Evolutionary conservation across 2,113 vertebrate species (phyloP), one percentile per base, ranked within the genome.

Genomic region (Gnathonemus longibarbis): DNA sequence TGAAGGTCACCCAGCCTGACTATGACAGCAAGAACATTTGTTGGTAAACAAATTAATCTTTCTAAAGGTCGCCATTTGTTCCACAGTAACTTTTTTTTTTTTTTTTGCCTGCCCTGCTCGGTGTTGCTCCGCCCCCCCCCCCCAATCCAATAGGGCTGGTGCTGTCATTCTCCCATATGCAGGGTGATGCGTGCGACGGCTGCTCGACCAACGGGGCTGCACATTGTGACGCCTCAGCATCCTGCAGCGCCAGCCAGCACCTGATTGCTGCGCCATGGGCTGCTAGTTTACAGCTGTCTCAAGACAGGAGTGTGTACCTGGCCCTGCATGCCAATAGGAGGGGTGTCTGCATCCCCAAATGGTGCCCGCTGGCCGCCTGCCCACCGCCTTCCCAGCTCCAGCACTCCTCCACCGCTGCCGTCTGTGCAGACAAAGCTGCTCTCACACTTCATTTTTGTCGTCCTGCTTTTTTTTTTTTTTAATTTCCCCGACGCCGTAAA

Each of bases 221-320:
- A 95, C 96, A 96, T 95, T 96, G 95, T 94, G 94, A 93, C 95
- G 70, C 95, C 97, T 97, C 97, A 97, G 97, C 97, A 97, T 98
- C 98, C 97, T 96, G 95, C 95, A 95, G 95, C 95, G 95, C 95
- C 96, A 96, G 95, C 95, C 93, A 0, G 92, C 91, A 96, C 98
- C 98, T 98, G 98, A 97, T 98, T 98, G 98, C 89, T 96, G 96
- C 96, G 97, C 97, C 96, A 98, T 96, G 98, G 98, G 97, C 97
- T 96, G 96, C 96, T 99, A 98, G 94, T 96, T 97, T 97, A 97
- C 98, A 99, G 97, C 98, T 99, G 98, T 97, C 98, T 97, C 97
- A 84, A 96, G 97, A 96, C 97, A 96, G 94, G 96, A 96, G 94
- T 19, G 91, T 94, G 95, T 95, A 96, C 96, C 96, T 97, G 96